These are phyloP conservation scores for Calliphora vomitoria DNA, from an alignment of 2,888 invertebrate species.

Conservation along the genomic window DNA sequence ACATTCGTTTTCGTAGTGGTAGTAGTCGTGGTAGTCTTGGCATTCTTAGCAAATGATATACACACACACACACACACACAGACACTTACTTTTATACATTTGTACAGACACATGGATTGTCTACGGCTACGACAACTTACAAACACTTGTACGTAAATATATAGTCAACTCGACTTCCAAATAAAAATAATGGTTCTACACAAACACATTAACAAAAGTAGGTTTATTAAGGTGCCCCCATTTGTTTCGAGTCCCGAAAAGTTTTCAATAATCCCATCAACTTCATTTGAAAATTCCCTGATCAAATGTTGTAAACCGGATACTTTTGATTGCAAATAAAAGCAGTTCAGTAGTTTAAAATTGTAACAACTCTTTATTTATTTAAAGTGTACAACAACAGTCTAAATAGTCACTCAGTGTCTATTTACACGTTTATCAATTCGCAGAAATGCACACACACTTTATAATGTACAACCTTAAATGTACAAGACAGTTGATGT, in stretches of 20 bases:
- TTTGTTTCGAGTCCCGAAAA: background rate
- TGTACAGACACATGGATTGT: slow-evolving; percentile 3
- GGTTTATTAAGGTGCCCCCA: background rate
- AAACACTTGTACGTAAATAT: background rate
- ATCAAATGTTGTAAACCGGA: too few species aligned
- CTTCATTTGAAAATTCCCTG: too few species aligned
- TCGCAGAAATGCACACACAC: too few species aligned
- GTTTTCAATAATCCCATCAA: too few species aligned
- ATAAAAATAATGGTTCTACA: slow-evolving; percentile 59
- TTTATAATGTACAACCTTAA: too few species aligned
- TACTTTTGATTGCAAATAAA: too few species aligned
- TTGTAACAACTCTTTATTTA: too few species aligned
- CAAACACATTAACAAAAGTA: slow-evolving; percentile 36
- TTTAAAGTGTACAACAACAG: too few species aligned
- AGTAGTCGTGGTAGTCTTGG: slow-evolving; percentile 53
- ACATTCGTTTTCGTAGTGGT: slow-evolving; percentile 25
- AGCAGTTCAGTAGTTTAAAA: too few species aligned
- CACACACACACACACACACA: background rate
- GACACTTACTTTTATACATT: background rate
- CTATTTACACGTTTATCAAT: too few species aligned
- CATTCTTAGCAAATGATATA: slow-evolving; percentile 47
- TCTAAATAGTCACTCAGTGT: too few species aligned
- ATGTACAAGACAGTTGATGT: too few species aligned
- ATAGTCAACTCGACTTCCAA: slow-evolving; percentile 41
- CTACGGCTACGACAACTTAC: slow-evolving; percentile 25